Evolutionary conservation across 2,888 invertebrate genomes (phyloP), one percentile per base, ranked within the genome.

Genomic region (Phaedon cochleariae): DNA sequence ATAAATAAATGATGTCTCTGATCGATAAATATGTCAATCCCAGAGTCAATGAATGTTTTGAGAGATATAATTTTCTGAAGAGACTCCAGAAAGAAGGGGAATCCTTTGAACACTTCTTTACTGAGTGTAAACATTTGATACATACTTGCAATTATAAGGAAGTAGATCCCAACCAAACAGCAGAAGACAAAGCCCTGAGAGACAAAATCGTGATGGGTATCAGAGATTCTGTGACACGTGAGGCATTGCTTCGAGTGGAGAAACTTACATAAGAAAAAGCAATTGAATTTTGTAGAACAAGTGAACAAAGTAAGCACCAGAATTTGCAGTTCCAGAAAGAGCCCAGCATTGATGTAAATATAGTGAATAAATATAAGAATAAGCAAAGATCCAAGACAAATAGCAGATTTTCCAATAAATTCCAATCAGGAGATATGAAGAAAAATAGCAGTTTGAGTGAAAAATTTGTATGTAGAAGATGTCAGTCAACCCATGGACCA

Each of bases 131-230:
- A 51, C 67, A 64, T 26, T 18, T 61, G 10, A 22, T 60, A 45
- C 26, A 54, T 41, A 53, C 31, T 10, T 62, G 59, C 29, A 67
- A 67, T 37, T 66, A 41, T 18, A 66, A 66, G 41, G 57, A 29
- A 7, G 26, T 53, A 18, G 59, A 64, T 45, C 53, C 48, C n/a
- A 57, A 45, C 6, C 55, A 67, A 31, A 17, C 46, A 0, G 12
- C 6, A 31, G 71, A 74, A 57, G 69, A 71, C 0, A 71, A 64
- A 59, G 71, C 72, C 9, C 48, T 73, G 20, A 26, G 70, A 17
- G 74, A 73, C 37, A 71, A 67, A 64, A 73, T 73, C 45, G 68
- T 73, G 0, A 70, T 66, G 65, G 72, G 70, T 3, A 73, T 72
- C 31, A 37, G 60, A 18, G 71, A 73, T 55, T 53, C 72, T 48